Evolutionary conservation across 2,113 vertebrate genomes (phyloP).

Genomic region (Oncorhynchus kisutch): DNA sequence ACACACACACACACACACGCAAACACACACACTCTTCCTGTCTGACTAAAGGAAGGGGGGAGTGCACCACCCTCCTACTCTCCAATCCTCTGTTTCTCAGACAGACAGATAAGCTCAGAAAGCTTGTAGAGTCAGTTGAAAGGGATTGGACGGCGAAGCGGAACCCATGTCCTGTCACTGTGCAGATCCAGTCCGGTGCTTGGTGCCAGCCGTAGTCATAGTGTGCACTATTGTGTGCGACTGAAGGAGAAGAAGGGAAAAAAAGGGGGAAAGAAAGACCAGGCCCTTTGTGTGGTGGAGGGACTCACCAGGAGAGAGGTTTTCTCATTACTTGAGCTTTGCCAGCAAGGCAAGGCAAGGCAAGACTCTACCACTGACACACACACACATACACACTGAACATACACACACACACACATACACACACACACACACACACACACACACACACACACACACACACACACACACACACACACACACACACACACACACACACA

Average conservation of each 20-base stretch:
- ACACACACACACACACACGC: too few species aligned
- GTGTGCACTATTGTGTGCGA: slow-evolving; percentile 75
- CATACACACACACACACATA: too few species aligned
- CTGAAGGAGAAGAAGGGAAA: slow-evolving; percentile 64
- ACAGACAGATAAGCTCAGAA: slow-evolving; percentile 54
- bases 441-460: not conserved
- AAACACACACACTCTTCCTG: slow-evolving; percentile 55
- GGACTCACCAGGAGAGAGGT: slow-evolving; percentile 70
- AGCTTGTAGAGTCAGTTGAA: slow-evolving; percentile 57
- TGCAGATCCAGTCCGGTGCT: slow-evolving; percentile 72
- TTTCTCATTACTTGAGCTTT: slow-evolving; percentile 71
- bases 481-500: slow-evolving; percentile 13
- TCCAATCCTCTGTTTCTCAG: slow-evolving; percentile 19
- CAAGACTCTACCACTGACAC: slow-evolving; percentile 23
- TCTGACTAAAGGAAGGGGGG: slow-evolving; percentile 45
- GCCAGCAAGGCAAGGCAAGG: slow-evolving; percentile 55
- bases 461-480: slow-evolving; percentile 18
- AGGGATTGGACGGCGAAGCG: not conserved
- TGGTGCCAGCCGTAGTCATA: slow-evolving; percentile 64
- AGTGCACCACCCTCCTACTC: slow-evolving; percentile 6
- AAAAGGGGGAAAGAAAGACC: slow-evolving; percentile 59
- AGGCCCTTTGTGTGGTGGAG: slow-evolving; percentile 75
- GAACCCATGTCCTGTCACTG: slow-evolving; percentile 47
- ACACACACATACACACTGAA: not conserved
- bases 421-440: too few species aligned